phyloP scores from a whole-genome alignment of 2,797 vertebrate genomes.

The Sarcophilus harrisii region DNA sequence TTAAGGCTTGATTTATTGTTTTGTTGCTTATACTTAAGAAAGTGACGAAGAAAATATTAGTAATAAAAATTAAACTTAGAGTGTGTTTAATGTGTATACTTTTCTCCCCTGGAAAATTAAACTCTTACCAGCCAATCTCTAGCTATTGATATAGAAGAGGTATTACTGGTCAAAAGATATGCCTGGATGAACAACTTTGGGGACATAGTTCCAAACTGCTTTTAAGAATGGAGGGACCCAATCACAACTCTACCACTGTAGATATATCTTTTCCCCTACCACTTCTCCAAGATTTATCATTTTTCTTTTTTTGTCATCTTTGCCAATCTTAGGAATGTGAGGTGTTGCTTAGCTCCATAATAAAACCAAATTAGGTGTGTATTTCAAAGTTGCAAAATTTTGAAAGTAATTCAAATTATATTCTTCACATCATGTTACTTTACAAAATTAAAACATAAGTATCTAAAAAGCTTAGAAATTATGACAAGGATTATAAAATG shows the following conservation, averaged over 20 bases:
- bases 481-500: not conserved
- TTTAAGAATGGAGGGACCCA: not conserved
- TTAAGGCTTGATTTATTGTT: not conserved
- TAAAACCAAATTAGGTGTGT: slow-evolving; percentile 3
- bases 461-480: not conserved
- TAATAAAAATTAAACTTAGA: not conserved
- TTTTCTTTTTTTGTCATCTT: not conserved
- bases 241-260: not conserved
- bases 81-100: not conserved
- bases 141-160: not conserved
- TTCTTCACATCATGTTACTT: not conserved
- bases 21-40: not conserved
- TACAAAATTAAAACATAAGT: not conserved
- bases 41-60: not conserved
- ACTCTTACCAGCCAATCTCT: not conserved
- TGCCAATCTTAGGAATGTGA: not conserved
- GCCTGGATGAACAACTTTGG: not conserved
- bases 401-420: not conserved
- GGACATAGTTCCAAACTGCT: not conserved
- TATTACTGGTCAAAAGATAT: not conserved
- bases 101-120: not conserved
- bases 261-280: not conserved
- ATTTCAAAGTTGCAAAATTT: not conserved
- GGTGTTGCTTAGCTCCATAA: not conserved
- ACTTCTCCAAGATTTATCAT: not conserved